Base-by-base conservation (phyloP, 2,888 invertebrate genomes). In the Microctonus brassicae region DNA sequence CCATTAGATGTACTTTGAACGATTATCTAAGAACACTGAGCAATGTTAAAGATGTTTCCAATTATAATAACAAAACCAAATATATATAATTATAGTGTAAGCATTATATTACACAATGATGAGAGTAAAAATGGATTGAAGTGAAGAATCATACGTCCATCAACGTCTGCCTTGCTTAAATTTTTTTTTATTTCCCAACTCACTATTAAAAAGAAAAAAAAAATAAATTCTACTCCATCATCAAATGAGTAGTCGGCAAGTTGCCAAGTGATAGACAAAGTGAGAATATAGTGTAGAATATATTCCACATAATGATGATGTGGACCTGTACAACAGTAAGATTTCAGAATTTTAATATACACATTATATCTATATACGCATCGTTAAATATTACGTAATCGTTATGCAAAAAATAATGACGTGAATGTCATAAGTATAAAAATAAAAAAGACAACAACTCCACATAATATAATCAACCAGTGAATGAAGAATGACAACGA, bases 401-500 rank as follows among this genome's bases (percentile, higher is more conserved):
- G 39, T 60, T 39, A 61, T 60, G 69, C 61, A 69, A 60, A 70
- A 70, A 58, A 63, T 61, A 58, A 57, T 58, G 61, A 34, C 58
- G 29, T 17, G 60, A 36, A 69, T 66, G 65, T 65, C 65, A 17
- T 34, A 57, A 36, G 26, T 67, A 73, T 52, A 65, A 42, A 34
- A n/a, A n/a, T 3, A 53, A 20, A 60, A 52, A n/a, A n/a, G 22
- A 52, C 39, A 34, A 58, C n/a, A n/a, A n/a, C n/a, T n/a, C n/a
- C n/a, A n/a, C n/a, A n/a, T n/a, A 57, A 13, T 2, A 20, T 34
- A 29, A 34, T 1, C 7, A 20, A 58, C 2, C n/a, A 53, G 20
- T 62, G 64, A 60, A 47, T 11, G 3, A 36, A 52, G 39, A 47
- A n/a, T n/a, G n/a, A n/a, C n/a, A n/a, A n/a, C n/a, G n/a, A n/a